These are phyloP conservation scores for Apistogramma diplotaenia DNA, from an alignment of 2,113 vertebrate species.

Conservation along the genomic window DNA sequence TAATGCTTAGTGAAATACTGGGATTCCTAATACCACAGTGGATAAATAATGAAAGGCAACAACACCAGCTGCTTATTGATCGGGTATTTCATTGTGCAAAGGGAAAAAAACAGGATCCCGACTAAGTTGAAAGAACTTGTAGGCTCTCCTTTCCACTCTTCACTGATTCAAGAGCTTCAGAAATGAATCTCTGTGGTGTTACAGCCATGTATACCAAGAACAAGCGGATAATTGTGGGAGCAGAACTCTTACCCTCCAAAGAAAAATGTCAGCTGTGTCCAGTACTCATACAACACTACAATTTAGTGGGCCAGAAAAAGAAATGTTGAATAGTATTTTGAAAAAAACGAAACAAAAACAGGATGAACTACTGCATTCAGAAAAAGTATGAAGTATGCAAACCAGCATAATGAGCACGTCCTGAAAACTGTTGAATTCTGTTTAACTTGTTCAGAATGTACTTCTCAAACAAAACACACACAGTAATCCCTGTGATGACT, in stretches of 20 bases:
- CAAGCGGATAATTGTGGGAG: background rate
- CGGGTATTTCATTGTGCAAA: slow-evolving; percentile 23
- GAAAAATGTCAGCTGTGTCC: background rate
- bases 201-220: background rate
- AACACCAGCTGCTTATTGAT: slow-evolving; percentile 28
- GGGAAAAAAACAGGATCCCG: background rate
- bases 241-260: background rate
- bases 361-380: too few relatives aligned
- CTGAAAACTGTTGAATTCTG: background rate
- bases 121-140: background rate
- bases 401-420: background rate
- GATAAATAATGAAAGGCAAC: slow-evolving; percentile 9
- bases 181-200: slow-evolving; percentile 18
- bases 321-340: too few relatives aligned
- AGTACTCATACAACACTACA: background rate
- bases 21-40: background rate
- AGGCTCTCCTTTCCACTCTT: background rate
- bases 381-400: too few relatives aligned
- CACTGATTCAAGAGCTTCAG: background rate
- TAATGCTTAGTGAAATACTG: background rate
- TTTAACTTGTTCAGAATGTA: background rate
- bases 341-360: too few relatives aligned
- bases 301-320: background rate
- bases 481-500: background rate
- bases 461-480: background rate